Evolutionary conservation across 2,113 vertebrate genomes (phyloP), one percentile per base, ranked within the genome.

Genomic region (Corapipo altera): DNA sequence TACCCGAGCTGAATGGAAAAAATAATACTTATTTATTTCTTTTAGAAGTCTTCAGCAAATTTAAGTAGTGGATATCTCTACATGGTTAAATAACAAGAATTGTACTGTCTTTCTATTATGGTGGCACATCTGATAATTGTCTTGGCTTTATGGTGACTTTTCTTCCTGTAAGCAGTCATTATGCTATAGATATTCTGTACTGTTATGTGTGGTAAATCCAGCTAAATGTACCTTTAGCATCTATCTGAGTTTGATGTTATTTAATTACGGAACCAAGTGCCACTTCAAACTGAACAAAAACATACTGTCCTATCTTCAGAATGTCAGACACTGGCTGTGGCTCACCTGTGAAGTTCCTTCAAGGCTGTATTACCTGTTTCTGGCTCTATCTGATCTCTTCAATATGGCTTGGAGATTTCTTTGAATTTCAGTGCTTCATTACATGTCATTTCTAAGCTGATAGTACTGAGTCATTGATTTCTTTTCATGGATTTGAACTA

Each of bases 401-500:
- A 92, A 32, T 58, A 87, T 83, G 65, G 52, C n/a, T 33, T 58
- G 39, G 54, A 74, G 35, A 83, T 58, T 85, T 54, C 70, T 95
- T 97, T 95, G 92, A 95, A 93, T 84, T 92, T 89, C 74, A 67
- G 1, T 49, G 17, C 59, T 78, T 94, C 77, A 52, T 71, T 87
- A 59, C 57, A 44, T 95, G 95, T 94, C 7, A 61, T 87, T 93
- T 92, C 86, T 85, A 83, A 80, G 35, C 28, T 93, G 57, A 81
- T 87, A 23, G 26, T 66, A 95, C 69, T 23, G 83, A 77, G 37
- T 91, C 85, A 89, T 9, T 82, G 95, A 82, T 94, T 82, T 66
- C 59, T 91, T 96, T 93, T 94, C 64, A 92, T 75, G 74, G 87
- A 85, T 95, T 94, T 85, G 87, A 94, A 80, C 75, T 66, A 27